A percentile compares a stretch with the other conserved stretches of the same genome.
Conservation (phyloP, 2,888 invertebrate genomes). For the Pocota personata region DNA sequence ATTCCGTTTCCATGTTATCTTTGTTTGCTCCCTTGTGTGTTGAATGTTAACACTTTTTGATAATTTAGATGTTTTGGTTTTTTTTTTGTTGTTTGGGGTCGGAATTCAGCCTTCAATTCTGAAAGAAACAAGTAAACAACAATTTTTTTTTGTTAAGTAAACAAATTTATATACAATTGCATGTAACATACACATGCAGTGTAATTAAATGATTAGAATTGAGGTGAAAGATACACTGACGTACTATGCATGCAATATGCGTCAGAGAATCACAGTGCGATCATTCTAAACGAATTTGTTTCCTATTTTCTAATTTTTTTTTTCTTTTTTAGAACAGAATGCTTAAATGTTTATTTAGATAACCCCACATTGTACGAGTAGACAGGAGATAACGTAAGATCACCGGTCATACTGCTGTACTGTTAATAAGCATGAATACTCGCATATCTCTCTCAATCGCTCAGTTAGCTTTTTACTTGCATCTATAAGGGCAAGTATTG, state of each 20-base stretch:
- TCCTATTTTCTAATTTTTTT: background rate
- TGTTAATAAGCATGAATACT: background rate
- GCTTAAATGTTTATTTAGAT: conserved; percentile 9
- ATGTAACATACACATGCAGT: background rate
- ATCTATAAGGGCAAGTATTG: too few relatives aligned
- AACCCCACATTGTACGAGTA: background rate
- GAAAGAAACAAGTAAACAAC: conserved; percentile 38
- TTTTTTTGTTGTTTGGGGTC: background rate
- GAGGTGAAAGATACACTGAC: background rate
- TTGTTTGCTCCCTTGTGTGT: background rate
- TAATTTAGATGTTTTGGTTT: conserved; percentile 1
- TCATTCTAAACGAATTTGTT: background rate
- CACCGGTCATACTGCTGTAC: background rate
- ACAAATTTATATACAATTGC: background rate
- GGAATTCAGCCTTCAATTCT: conserved; percentile 45
- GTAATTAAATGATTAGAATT: background rate
- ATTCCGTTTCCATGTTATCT: conserved; percentile 80
- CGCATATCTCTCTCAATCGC: too few relatives aligned
- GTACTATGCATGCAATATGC: background rate
- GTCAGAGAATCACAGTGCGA: background rate
- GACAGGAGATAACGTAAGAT: background rate
- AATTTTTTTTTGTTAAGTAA: background rate
- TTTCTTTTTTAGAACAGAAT: background rate
- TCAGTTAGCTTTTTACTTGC: too few relatives aligned
- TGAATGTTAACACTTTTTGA: conserved; percentile 26